Base-by-base conservation (phyloP, 1,140 invertebrate genomes). In the Ips typographus region DNA sequence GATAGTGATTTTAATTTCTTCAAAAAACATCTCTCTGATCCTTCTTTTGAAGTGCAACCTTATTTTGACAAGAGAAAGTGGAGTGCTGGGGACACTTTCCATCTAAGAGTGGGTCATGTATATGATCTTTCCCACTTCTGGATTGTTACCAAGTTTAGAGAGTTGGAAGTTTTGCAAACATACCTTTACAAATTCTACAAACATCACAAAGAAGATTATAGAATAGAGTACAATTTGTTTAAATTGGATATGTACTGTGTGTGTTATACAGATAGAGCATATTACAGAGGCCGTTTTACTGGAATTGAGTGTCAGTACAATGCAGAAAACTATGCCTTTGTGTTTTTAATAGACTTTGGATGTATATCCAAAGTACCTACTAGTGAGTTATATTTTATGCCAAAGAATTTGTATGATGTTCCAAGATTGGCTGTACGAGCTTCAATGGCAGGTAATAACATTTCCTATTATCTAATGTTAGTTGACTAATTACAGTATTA, bases 91-190 rank as follows among this genome's bases (percentile, higher is more conserved):
- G 43, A 60, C 36, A 56, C 49, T 2, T 70, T 67, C 42, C 38
- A 47, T 2, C 61, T 68, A 37, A 59, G 68, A 42, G 52, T 73
- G n/a, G 59, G 60, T 40, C 61, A 73, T 39, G 58, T 71, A 39
- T 73, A 68, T 39, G 66, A 69, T 58, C 66, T 65, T 2, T 73
- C 72, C n/a, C 66, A 73, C 36, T 73, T 73, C 62, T 73, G 72
- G 72, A 62, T 73, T 47, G 72, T 73, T 8, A 47, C 55, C 38
- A 59, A 65, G n/a, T 55, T 53, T 55, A 40, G 47, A 47, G 72
- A 73, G 52, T 38, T 71, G 41, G 52, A 65, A 4, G 5, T 55
- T 47, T 71, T 73, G 41, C 60, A 65, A 36, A 56, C 52, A 39
- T 73, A 68, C 37, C 37, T 73, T 4, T n/a, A 68, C 7, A n/a